Percentiles rank a stretch among this genome's conserved stretches.
Conservation (phyloP, 2,113 vertebrate species). For the Noturus placidus region DNA sequence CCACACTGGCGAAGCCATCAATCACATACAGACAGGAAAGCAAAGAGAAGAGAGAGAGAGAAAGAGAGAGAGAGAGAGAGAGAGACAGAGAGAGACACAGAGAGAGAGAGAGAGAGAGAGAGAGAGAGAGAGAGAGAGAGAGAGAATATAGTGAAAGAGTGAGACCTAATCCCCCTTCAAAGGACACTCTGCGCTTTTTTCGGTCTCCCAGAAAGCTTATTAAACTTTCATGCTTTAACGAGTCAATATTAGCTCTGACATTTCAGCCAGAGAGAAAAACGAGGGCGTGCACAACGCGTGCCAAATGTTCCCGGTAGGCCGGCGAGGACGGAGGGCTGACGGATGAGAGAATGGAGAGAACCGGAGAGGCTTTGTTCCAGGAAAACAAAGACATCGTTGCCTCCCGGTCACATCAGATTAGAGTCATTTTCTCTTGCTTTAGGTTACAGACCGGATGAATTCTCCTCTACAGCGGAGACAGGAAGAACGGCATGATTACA, state of each 20-base stretch:
- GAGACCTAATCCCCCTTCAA: slow-evolving; percentile 59
- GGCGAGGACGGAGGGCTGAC: slow-evolving; percentile 12
- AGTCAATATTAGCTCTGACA: slow-evolving; percentile 72
- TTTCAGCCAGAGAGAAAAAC: slow-evolving; percentile 60
- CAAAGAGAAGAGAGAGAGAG: slow-evolving; percentile 12
- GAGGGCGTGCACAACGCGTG: slow-evolving; percentile 45
- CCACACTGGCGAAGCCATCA: slow-evolving; percentile 68
- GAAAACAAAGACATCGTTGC: slow-evolving; percentile 17
- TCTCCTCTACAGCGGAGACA: not conserved
- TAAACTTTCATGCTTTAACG: slow-evolving; percentile 72
- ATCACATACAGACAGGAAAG: slow-evolving; percentile 54
- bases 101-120: not conserved
- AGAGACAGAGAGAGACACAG: slow-evolving; percentile 27
- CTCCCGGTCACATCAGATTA: slow-evolving; percentile 1
- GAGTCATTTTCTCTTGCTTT: not conserved
- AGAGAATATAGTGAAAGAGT: slow-evolving; percentile 33
- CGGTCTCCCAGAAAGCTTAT: slow-evolving; percentile 64
- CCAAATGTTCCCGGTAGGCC: slow-evolving; percentile 54
- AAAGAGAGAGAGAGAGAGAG: not conserved
- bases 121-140: not conserved
- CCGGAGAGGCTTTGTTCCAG: slow-evolving; percentile 21
- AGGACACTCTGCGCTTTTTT: slow-evolving; percentile 53
- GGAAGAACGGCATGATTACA: not conserved
- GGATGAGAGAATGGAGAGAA: slow-evolving; percentile 9
- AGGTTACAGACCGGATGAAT: not conserved